Conservation (phyloP, 2,888 invertebrate species). For the Drosophila paranaensis region DNA sequence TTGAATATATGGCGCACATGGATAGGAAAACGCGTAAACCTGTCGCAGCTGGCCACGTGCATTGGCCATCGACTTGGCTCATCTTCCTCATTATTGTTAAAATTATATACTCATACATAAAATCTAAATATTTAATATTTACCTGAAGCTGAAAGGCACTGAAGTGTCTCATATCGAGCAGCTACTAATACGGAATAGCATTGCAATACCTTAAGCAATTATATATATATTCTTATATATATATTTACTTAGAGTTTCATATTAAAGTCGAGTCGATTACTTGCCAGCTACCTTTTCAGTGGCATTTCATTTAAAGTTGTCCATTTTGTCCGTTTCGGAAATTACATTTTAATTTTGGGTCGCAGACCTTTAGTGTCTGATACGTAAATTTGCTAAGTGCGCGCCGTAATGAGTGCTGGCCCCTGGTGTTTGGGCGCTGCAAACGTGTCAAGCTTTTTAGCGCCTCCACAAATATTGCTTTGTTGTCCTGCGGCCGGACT, state of each 20-base stretch:
- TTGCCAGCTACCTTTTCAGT: conserved; percentile 15
- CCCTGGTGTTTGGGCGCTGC: conserved; percentile 22
- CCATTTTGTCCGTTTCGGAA: conserved; percentile 30
- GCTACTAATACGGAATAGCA: no score
- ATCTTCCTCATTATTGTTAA: no score
- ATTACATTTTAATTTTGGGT: conserved; percentile 58
- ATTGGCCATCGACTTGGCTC: no score
- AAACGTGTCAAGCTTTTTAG: conserved; percentile 58
- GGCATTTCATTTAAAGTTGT: conserved; percentile 20
- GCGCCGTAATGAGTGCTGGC: conserved; percentile 45
- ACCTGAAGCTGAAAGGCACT: no score
- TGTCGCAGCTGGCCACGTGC: no score
- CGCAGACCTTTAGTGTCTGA: conserved; percentile 21
- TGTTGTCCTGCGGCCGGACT: conserved; percentile 20
- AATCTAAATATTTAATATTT: no score
- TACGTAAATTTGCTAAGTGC: conserved; percentile 42
- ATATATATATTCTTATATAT: no score
- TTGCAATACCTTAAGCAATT: no score
- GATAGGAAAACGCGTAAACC: no score
- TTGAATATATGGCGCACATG: no score
- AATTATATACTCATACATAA: no score
- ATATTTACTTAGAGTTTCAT: neutral
- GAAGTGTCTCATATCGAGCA: no score
- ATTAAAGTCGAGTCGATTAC: neutral
- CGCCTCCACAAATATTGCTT: conserved; percentile 59